phyloP scores from a whole-genome alignment of 2,888 invertebrate species.

The Philaethria dido region DNA sequence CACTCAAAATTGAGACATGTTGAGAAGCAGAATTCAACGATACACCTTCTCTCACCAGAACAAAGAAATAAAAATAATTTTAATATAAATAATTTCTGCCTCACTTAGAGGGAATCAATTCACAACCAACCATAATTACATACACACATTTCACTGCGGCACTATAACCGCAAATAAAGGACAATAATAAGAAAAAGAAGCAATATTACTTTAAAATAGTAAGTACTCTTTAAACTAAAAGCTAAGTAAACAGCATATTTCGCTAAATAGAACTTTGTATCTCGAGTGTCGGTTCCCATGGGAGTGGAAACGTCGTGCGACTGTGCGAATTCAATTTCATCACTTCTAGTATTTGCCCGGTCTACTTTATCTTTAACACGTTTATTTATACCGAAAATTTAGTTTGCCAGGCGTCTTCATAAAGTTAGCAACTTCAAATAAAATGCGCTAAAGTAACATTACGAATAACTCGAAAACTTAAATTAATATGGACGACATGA shows the following conservation, averaged over 20 bases:
- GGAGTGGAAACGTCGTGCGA: constrained; percentile 53
- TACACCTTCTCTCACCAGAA: too few relatives aligned
- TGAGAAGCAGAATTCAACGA: too few relatives aligned
- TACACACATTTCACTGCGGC: too few relatives aligned
- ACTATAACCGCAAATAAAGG: too few relatives aligned
- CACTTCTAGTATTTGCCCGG: constrained; percentile 65
- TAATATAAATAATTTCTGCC: too few relatives aligned
- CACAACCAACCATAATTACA: too few relatives aligned
- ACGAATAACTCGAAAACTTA: too few relatives aligned
- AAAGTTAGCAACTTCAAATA: neutral
- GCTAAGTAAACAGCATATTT: constrained; percentile 18
- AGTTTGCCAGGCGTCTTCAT: neutral
- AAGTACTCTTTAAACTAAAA: constrained; percentile 7
- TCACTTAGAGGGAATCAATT: too few relatives aligned
- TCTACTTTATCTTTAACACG: constrained; percentile 66
- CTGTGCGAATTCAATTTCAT: constrained; percentile 72
- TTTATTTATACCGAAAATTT: constrained; percentile 38
- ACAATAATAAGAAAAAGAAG: neutral
- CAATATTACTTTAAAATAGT: constrained; percentile 2
- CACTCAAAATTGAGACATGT: too few relatives aligned
- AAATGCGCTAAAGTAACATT: too few relatives aligned
- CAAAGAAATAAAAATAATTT: too few relatives aligned
- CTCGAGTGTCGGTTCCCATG: constrained; percentile 47
- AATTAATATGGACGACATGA: too few relatives aligned
- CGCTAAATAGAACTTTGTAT: constrained; percentile 20